Conservation (phyloP, 2,797 vertebrate genomes). For the Ataeniobius toweri region DNA sequence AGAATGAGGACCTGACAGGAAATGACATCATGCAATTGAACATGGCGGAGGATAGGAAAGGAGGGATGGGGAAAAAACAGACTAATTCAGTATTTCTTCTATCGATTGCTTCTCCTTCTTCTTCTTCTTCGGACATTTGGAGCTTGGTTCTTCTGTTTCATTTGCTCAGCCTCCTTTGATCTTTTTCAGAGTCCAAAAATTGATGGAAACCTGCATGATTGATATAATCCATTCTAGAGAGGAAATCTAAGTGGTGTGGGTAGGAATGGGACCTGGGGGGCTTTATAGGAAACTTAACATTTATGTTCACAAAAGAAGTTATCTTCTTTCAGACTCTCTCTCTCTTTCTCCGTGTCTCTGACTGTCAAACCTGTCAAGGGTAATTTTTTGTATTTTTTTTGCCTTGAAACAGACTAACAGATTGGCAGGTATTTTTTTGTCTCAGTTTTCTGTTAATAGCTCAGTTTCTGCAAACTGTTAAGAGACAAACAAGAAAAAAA, state of each 20-base stretch:
- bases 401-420: slow-evolving; percentile 14
- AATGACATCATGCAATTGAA: slow-evolving; percentile 64
- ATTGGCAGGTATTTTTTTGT: slow-evolving; percentile 31
- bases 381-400: slow-evolving; percentile 24
- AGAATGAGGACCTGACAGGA: slow-evolving; percentile 55
- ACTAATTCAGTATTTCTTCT: slow-evolving; percentile 81
- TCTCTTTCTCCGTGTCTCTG: slow-evolving; percentile 62
- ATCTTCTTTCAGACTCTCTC: slow-evolving; percentile 67
- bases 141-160: slow-evolving; percentile 84
- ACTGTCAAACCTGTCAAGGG: slow-evolving; percentile 47
- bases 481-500: slow-evolving; percentile 12
- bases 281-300: slow-evolving; percentile 70
- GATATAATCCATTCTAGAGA: slow-evolving; percentile 77
- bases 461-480: slow-evolving; percentile 22
- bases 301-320: slow-evolving; percentile 76
- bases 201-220: slow-evolving; percentile 84
- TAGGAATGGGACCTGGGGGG: slow-evolving; percentile 65
- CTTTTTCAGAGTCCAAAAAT: slow-evolving; percentile 76
- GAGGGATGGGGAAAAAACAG: slow-evolving; percentile 60
- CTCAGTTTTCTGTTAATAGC: slow-evolving; percentile 40
- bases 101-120: slow-evolving; percentile 75
- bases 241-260: slow-evolving; percentile 66
- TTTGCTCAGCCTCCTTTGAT: slow-evolving; percentile 81
- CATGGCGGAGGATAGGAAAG: slow-evolving; percentile 63
- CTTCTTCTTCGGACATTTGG: slow-evolving; percentile 78